phyloP scores from a whole-genome alignment of 2,888 invertebrate species.

The Zootermopsis nevadensis region DNA sequence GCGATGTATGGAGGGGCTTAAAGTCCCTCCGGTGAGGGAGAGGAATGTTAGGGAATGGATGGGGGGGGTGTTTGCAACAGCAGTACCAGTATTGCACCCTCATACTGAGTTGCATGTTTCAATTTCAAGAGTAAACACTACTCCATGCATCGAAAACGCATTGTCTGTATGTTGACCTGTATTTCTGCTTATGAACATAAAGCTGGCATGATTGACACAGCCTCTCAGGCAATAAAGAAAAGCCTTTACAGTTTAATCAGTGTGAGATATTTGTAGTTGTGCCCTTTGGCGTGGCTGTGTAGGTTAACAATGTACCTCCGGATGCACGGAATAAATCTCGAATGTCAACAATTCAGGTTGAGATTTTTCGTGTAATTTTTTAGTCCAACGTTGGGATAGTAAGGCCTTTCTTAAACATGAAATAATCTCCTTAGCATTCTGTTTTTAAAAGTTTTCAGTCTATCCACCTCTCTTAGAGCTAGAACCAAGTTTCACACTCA shows the following conservation, averaged over 20 bases:
- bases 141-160: conserved; percentile 14
- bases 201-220: neutral
- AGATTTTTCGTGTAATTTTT: no score
- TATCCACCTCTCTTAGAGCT: no score
- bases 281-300: no score
- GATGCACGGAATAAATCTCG: no score
- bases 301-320: no score
- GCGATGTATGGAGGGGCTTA: conserved; percentile 30
- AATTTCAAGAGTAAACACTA: conserved; percentile 50
- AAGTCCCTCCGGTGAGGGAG: conserved; percentile 31
- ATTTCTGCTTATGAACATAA: conserved; percentile 5
- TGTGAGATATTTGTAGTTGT: neutral
- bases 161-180: neutral
- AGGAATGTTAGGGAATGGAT: conserved; percentile 35
- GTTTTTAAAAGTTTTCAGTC: neutral
- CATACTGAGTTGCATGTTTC: conserved; percentile 46
- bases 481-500: no score
- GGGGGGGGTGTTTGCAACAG: conserved; percentile 30
- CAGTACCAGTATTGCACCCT: conserved; percentile 24
- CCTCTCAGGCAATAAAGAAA: neutral
- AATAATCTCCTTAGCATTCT: no score
- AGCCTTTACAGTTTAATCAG: neutral
- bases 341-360: no score
- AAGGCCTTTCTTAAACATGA: no score
- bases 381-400: no score